A percentile compares a stretch with the other conserved stretches of the same genome.
Conservation (phyloP, 2,113 vertebrate genomes). For the Pomatorhinus ruficollis region DNA sequence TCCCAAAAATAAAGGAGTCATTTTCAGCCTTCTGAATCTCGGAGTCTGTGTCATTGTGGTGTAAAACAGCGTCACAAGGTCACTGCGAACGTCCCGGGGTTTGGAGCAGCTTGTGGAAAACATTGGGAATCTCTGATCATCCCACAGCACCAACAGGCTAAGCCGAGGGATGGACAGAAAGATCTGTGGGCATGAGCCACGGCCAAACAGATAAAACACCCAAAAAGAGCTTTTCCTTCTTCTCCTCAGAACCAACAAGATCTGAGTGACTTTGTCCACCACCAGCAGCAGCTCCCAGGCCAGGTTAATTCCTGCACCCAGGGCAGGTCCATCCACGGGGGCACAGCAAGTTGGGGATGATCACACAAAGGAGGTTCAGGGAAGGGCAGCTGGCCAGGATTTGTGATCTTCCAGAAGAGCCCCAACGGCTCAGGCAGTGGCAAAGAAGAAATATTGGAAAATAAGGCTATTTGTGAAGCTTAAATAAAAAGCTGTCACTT, state of each 20-base stretch:
- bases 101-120: neutral
- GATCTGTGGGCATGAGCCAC: rapidly evolving
- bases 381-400: neutral
- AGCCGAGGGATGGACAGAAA: neutral
- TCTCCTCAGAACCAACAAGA: neutral
- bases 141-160: neutral
- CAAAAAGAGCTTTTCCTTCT: neutral
- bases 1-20: too few species aligned
- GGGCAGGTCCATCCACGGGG: too few species aligned
- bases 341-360: neutral
- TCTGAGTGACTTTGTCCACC: neutral
- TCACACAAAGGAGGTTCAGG: neutral
- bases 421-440: neutral
- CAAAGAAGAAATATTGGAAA: neutral
- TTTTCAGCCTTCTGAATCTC: too few species aligned
- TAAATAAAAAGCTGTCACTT: neutral
- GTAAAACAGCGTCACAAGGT: too few species aligned
- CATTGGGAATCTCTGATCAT: neutral
- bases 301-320: neutral
- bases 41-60: too few species aligned
- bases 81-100: rapidly evolving
- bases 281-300: neutral
- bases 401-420: neutral
- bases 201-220: neutral
- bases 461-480: neutral